Evolutionary conservation across 2,113 vertebrate genomes (phyloP).

Genomic region (Mirounga angustirostris): DNA sequence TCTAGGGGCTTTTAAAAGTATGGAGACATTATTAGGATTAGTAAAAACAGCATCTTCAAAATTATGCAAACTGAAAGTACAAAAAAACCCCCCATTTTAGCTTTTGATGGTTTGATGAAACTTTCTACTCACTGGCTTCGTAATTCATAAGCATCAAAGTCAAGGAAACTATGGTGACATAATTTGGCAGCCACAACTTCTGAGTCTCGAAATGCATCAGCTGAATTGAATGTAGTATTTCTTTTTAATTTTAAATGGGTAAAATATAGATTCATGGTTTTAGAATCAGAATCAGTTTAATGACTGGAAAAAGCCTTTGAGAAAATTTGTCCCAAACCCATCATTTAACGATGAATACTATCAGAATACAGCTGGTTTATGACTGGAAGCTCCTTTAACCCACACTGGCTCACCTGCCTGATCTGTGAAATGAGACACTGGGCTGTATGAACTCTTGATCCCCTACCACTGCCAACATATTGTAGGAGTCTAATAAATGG

Average conservation of each 20-base stretch:
- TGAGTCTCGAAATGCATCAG: neutral
- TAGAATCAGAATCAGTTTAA: conserved; percentile 53
- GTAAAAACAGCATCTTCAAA: conserved; percentile 31
- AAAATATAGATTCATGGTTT: conserved; percentile 39
- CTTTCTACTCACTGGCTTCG: conserved; percentile 36
- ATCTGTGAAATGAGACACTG: neutral
- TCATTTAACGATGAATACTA: neutral
- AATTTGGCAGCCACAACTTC: conserved; percentile 33
- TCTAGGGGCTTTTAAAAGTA: conserved; percentile 33
- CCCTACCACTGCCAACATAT: neutral
- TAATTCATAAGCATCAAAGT: conserved; percentile 45
- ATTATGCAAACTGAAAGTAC: neutral
- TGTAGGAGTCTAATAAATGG: neutral
- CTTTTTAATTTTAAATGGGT: neutral
- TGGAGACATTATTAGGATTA: neutral
- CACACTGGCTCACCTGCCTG: neutral
- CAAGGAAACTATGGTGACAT: conserved; percentile 14
- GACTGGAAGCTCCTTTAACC: neutral
- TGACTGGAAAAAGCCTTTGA: conserved; percentile 42
- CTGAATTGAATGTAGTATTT: neutral
- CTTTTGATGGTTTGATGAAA: conserved; percentile 31
- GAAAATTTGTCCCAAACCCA: neutral
- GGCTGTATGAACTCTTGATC: neutral
- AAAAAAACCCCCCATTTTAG: neutral
- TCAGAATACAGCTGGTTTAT: neutral